A percentile compares a stretch with the other conserved stretches of the same genome.
These are phyloP conservation scores for Agriopis aurantiaria DNA, from an alignment of 2,888 invertebrate species.

Conservation along the genomic window DNA sequence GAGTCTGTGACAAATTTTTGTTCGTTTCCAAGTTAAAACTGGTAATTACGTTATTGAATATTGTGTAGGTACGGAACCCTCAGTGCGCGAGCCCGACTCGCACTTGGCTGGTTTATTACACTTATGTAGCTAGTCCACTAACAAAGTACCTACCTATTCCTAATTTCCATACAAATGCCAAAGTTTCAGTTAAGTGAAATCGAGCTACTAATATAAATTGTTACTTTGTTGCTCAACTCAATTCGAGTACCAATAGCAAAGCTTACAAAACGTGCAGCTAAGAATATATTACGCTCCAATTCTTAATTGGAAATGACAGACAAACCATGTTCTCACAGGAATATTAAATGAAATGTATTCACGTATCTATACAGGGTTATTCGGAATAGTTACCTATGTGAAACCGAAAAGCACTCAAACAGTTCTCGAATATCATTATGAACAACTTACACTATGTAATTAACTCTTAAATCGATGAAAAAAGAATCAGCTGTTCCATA, in stretches of 20 bases:
- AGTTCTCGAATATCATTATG: too few relatives aligned
- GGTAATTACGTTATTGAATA: too few relatives aligned
- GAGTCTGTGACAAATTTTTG: too few relatives aligned
- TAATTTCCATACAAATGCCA: neutral
- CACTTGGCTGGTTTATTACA: too few relatives aligned
- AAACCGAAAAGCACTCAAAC: neutral
- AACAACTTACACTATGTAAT: too few relatives aligned
- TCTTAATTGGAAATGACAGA: constrained; percentile 11
- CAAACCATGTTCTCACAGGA: neutral
- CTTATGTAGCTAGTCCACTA: too few relatives aligned
- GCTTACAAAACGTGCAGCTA: constrained; percentile 4
- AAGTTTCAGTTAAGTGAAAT: constrained; percentile 4
- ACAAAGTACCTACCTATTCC: too few relatives aligned
- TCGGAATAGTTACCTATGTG: neutral
- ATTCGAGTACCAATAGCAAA: constrained; percentile 1
- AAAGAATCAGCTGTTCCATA: too few relatives aligned
- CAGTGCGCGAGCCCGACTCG: too few relatives aligned
- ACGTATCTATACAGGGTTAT: neutral
- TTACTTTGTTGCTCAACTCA: constrained; percentile 7
- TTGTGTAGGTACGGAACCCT: too few relatives aligned
- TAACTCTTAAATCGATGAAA: too few relatives aligned
- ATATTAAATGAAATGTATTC: neutral
- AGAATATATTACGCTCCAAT: neutral
- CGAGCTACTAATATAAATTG: neutral
- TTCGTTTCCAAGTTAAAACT: too few relatives aligned